Base-by-base conservation (phyloP, 37 sponge, comb jelly and placozoan genomes). In the Haliclona indistincta region DNA sequence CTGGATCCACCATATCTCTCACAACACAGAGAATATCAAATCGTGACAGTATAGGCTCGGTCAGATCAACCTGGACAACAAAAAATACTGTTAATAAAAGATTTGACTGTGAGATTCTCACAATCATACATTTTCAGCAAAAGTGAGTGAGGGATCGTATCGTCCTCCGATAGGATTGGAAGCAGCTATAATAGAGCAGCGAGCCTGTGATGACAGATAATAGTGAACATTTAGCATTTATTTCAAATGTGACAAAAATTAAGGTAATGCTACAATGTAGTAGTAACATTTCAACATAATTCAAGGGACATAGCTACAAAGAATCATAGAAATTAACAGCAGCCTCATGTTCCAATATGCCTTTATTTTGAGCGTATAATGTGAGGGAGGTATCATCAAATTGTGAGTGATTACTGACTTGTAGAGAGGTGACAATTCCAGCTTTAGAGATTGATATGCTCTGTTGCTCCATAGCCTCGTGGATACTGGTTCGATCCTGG, bases 401-500 rank as follows among this genome's bases (percentile, higher is more conserved):
- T n/a, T n/a, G n/a, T n/a, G n/a, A n/a, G n/a, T n/a, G n/a, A 66
- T 20, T 25, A 7, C 11, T 11, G 11, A 58, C 81, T 47, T 93
- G 99, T 29, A 98, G 79, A 3, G 96, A 95, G 29, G 99, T 95
- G n/a, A 98, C 99, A 49, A 98, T 98, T 20, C 99, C 99, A 52
- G 99, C 99, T 67, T 98, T 98, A 42, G 94, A 94, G 17, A 98
- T 90, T 47, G 99, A 98, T 38, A 98, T 98, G 51, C 96, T 98
- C 86, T 98, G 99, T 58, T 98, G 99, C 63, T 98, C 99, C 99
- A 98, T 98, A 1, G 99, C 99, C 47, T 98, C 99, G 66, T 98
- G 99, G 63, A 98, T 98, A 55, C 93, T 92, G 15, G 99, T 98
- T 1, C 99, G 81, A 60, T 98, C 99, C 71, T 86, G 73, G 63